Conservation (phyloP, 2,113 vertebrate genomes). For the Speoplatyrhinus poulsoni region DNA sequence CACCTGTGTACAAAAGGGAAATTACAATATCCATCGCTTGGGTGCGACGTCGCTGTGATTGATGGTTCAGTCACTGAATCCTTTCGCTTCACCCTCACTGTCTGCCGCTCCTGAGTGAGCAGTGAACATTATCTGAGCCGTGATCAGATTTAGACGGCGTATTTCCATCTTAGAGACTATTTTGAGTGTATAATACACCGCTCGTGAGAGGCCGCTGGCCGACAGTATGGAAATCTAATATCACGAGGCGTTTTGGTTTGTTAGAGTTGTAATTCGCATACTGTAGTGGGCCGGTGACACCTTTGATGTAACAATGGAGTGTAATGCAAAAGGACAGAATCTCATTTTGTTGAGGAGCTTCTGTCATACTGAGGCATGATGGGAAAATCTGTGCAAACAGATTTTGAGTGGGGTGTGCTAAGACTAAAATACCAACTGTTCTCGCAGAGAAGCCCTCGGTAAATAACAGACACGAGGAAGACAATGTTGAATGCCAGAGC, state of each 20-base stretch:
- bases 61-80: slow-evolving; percentile 74
- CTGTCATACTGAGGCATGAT: slow-evolving; percentile 75
- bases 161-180: slow-evolving; percentile 70
- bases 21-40: slow-evolving; percentile 78
- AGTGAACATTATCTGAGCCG: slow-evolving; percentile 73
- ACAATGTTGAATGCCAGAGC: slow-evolving; percentile 38
- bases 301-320: slow-evolving; percentile 69
- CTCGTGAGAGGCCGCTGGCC: slow-evolving; percentile 58
- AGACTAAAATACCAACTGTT: slow-evolving; percentile 72
- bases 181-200: slow-evolving; percentile 69
- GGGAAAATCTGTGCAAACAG: slow-evolving; percentile 75
- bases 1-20: slow-evolving; percentile 76
- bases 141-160: slow-evolving; percentile 75
- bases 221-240: slow-evolving; percentile 74
- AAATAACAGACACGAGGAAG: slow-evolving; percentile 60
- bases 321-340: slow-evolving; percentile 72
- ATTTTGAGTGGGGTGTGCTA: slow-evolving; percentile 73
- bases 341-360: slow-evolving; percentile 72
- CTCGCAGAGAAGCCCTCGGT: slow-evolving; percentile 61
- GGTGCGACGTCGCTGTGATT: slow-evolving; percentile 69
- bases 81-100: slow-evolving; percentile 60
- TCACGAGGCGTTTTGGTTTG: slow-evolving; percentile 67
- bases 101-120: slow-evolving; percentile 69
- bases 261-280: slow-evolving; percentile 67
- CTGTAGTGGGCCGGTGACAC: slow-evolving; percentile 65